phyloP scores from a whole-genome alignment of 1,140 invertebrate species.

The Cydia fagiglandana region DNA sequence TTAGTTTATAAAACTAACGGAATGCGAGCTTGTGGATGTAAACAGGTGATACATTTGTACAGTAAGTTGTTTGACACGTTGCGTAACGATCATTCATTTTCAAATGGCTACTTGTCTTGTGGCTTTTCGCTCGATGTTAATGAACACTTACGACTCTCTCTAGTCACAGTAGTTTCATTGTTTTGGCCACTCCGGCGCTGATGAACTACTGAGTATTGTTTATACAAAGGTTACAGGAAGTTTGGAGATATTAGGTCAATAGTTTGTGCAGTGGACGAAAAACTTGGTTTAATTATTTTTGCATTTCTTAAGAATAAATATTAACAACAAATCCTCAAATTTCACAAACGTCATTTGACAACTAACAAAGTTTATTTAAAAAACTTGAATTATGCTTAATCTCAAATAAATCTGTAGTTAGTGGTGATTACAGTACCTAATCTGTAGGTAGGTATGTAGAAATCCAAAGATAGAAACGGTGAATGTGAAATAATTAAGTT shows the following conservation, averaged over 20 bases:
- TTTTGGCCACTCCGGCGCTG: background rate
- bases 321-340: too few species aligned
- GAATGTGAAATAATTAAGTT: too few species aligned
- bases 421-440: too few species aligned
- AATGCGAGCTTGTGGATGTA: background rate
- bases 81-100: slow-evolving; percentile 16
- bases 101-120: background rate
- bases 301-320: too few species aligned
- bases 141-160: slow-evolving; percentile 8
- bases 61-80: background rate
- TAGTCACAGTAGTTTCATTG: background rate
- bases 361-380: too few species aligned
- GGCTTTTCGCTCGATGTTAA: slow-evolving; percentile 6
- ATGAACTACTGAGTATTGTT: background rate
- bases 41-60: slow-evolving; percentile 13
- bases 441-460: too few species aligned
- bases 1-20: background rate
- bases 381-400: too few species aligned
- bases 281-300: too few species aligned
- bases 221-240: background rate
- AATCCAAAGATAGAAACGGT: too few species aligned
- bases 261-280: too few species aligned
- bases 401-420: too few species aligned
- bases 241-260: background rate
- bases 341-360: too few species aligned